phyloP scores from a whole-genome alignment of 2,888 invertebrate genomes.

The Globia sparganii region DNA sequence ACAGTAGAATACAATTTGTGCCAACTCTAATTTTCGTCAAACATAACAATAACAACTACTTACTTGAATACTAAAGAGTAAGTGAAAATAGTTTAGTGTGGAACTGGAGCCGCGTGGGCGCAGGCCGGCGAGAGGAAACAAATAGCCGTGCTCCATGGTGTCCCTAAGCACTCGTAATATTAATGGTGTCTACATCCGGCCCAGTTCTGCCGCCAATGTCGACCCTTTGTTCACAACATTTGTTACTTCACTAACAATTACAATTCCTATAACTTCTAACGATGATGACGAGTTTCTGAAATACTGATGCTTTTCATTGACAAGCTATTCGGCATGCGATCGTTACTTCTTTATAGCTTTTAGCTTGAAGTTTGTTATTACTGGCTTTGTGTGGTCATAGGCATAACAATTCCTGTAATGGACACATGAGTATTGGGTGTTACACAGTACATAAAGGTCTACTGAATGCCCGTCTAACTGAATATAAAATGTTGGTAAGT shows the following conservation, averaged over 20 bases:
- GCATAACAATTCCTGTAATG: slow-evolving; percentile 46
- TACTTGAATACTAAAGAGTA: slow-evolving; percentile 53
- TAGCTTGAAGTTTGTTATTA: slow-evolving; percentile 36
- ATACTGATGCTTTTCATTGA: slow-evolving; percentile 40
- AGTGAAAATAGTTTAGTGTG: slow-evolving; percentile 69
- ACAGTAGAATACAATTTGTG: slow-evolving; percentile 19
- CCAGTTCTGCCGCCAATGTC: slow-evolving; percentile 62
- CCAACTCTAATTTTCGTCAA: slow-evolving; percentile 33
- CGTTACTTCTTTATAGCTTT: slow-evolving; percentile 51
- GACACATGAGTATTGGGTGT: slow-evolving; percentile 47
- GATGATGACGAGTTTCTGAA: slow-evolving; percentile 39
- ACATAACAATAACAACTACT: slow-evolving; percentile 40
- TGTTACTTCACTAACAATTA: slow-evolving; percentile 62
- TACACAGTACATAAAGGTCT: slow-evolving; percentile 52
- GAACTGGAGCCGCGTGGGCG: slow-evolving; percentile 72
- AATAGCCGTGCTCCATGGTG: slow-evolving; percentile 72
- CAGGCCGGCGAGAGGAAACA: slow-evolving; percentile 70
- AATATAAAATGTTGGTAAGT: slow-evolving; percentile 69
- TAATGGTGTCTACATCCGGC: slow-evolving; percentile 74
- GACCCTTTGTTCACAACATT: slow-evolving; percentile 65
- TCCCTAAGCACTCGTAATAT: slow-evolving; percentile 69
- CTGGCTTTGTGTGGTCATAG: slow-evolving; percentile 37
- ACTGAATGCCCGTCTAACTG: slow-evolving; percentile 61
- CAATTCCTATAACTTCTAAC: slow-evolving; percentile 56
- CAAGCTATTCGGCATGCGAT: slow-evolving; percentile 30